Evolutionary conservation across 2,113 vertebrate species (phyloP).

Genomic region (Psephotus haematonotus): DNA sequence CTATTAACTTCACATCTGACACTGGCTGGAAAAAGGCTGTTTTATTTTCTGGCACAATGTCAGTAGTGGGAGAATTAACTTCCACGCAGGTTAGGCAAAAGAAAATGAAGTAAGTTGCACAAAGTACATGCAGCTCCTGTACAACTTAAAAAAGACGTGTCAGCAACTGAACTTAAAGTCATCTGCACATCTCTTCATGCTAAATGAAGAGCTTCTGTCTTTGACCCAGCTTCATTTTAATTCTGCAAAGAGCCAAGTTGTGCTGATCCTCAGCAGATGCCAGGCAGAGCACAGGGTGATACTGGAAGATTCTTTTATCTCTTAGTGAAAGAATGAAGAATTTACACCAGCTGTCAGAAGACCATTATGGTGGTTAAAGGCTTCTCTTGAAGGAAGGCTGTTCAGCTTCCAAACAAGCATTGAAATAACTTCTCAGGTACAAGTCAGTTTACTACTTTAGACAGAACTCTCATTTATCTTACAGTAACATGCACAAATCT

Average conservation of each 20-base stretch:
- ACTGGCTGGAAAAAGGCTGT: background rate
- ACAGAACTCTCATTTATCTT: background rate
- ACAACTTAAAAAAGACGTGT: background rate
- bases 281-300: rapidly evolving
- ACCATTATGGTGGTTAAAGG: background rate
- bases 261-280: background rate
- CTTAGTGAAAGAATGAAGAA: background rate
- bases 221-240: background rate
- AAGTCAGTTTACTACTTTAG: background rate
- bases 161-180: background rate
- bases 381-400: background rate
- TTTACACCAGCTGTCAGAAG: background rate
- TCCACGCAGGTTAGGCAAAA: background rate
- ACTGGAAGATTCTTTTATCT: background rate
- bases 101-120: background rate
- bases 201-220: background rate
- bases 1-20: background rate
- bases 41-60: background rate
- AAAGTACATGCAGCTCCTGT: background rate
- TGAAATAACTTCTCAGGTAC: background rate
- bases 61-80: background rate
- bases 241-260: background rate
- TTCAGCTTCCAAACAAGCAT: background rate
- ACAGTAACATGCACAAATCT: background rate
- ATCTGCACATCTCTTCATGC: background rate